Evolutionary conservation across 2,797 vertebrate species (phyloP).

Genomic region (Staurois parvus): DNA sequence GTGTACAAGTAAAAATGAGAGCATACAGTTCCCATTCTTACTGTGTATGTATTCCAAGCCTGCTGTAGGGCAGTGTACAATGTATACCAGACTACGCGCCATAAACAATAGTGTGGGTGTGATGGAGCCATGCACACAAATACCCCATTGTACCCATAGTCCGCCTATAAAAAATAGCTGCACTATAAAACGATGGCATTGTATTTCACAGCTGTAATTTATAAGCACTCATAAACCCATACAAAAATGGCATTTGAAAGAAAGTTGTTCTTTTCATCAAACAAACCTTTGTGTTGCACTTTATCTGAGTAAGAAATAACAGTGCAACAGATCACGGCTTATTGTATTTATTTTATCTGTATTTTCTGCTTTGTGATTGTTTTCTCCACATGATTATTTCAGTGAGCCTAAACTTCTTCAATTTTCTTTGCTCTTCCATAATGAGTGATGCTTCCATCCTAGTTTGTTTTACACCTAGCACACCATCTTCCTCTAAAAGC

Average conservation of each 20-base stretch:
- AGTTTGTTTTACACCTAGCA: not conserved
- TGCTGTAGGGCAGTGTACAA: constrained; percentile 40
- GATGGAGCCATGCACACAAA: constrained; percentile 44
- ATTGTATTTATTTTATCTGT: not conserved
- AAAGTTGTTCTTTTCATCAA: constrained; percentile 51
- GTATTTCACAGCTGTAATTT: constrained; percentile 61
- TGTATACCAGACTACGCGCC: constrained; percentile 42
- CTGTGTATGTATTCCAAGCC: constrained; percentile 25
- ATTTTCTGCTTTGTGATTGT: not conserved
- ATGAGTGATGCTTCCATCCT: not conserved
- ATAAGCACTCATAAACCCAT: constrained; percentile 45
- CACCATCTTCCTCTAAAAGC: no score
- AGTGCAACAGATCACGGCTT: constrained; percentile 4
- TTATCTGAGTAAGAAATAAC: constrained; percentile 31
- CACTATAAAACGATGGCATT: constrained; percentile 51
- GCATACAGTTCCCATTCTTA: not conserved
- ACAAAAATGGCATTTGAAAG: constrained; percentile 52
- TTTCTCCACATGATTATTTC: not conserved
- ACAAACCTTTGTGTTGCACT: constrained; percentile 26
- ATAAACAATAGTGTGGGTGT: constrained; percentile 50
- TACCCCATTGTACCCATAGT: constrained; percentile 44
- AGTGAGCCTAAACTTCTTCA: not conserved
- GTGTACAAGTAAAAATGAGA: not conserved
- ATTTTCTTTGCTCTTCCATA: not conserved
- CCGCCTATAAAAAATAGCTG: constrained; percentile 43